phyloP scores from a whole-genome alignment of 2,113 vertebrate species.

The Microcebus griseorufus region DNA sequence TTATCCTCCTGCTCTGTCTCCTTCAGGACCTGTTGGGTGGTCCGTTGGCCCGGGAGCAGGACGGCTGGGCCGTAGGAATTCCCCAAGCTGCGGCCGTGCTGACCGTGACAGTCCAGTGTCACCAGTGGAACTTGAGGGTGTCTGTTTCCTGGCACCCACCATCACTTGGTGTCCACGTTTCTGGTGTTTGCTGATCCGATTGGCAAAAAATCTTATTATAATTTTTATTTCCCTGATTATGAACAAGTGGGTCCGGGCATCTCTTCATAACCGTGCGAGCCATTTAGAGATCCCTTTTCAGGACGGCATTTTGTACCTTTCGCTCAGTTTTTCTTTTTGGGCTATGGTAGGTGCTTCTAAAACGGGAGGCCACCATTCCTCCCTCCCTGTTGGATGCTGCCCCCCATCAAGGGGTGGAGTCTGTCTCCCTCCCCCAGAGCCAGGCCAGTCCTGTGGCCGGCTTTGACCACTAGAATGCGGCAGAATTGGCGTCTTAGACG shows the following conservation, averaged over 20 bases:
- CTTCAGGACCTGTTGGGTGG: background rate
- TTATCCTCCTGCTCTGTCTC: background rate
- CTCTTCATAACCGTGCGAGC: background rate
- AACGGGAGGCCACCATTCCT: too few relatives aligned
- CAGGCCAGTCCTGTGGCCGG: background rate
- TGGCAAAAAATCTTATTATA: background rate
- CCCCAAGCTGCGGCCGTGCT: background rate
- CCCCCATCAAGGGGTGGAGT: too few relatives aligned
- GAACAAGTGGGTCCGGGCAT: background rate
- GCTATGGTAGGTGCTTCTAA: background rate
- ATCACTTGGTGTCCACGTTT: fast-evolving
- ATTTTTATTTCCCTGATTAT: background rate
- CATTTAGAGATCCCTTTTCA: background rate
- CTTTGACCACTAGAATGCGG: background rate
- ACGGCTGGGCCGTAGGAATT: background rate
- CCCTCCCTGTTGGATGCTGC: background rate
- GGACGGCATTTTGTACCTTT: background rate
- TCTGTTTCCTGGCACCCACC: background rate
- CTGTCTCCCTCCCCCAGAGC: background rate
- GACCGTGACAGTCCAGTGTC: fast-evolving
- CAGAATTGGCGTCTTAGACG: background rate
- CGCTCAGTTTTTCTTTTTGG: background rate
- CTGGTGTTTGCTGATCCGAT: background rate
- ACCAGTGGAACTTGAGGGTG: fast-evolving
- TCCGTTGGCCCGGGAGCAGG: background rate